Evolutionary conservation across 2,888 invertebrate genomes (phyloP).

Genomic region (Portevinia maculata): DNA sequence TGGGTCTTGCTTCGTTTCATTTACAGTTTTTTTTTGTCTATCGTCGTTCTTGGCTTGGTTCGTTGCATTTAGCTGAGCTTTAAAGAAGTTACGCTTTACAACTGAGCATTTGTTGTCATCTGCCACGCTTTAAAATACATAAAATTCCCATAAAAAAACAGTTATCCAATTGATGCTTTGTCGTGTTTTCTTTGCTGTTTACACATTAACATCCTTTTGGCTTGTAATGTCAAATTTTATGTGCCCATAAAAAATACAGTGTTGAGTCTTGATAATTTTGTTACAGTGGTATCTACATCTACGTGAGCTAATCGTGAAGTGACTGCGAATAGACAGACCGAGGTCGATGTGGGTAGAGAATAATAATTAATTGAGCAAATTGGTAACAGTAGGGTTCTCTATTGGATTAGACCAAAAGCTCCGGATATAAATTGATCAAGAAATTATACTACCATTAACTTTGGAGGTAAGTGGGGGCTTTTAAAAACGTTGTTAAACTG

Average conservation of each 20-base stretch:
- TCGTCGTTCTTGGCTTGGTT: constrained; percentile 46
- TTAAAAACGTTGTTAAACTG: too few species aligned
- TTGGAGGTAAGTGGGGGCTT: too few species aligned
- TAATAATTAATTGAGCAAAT: too few species aligned
- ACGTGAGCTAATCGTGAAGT: too few species aligned
- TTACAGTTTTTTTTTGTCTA: constrained; percentile 9
- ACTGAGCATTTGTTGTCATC: constrained; percentile 48
- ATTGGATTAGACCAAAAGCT: too few species aligned
- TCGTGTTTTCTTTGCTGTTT: constrained; percentile 40
- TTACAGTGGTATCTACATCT: not conserved
- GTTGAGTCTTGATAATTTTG: constrained; percentile 26
- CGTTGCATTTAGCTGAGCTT: constrained; percentile 63
- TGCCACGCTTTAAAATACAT: constrained; percentile 67
- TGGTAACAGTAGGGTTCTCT: too few species aligned
- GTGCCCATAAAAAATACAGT: constrained; percentile 32
- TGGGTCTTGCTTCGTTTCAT: constrained; percentile 48
- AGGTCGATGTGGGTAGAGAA: too few species aligned
- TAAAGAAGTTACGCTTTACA: constrained; percentile 63
- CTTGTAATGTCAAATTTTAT: constrained; percentile 51
- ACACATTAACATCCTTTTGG: constrained; percentile 54
- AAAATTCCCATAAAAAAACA: constrained; percentile 68
- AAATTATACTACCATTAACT: too few species aligned
- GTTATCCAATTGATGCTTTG: constrained; percentile 66
- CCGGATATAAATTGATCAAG: too few species aligned
- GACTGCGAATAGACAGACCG: too few species aligned